These are phyloP conservation scores for Eupithecia vulgata DNA, from an alignment of 2,888 invertebrate species.

Conservation along the genomic window DNA sequence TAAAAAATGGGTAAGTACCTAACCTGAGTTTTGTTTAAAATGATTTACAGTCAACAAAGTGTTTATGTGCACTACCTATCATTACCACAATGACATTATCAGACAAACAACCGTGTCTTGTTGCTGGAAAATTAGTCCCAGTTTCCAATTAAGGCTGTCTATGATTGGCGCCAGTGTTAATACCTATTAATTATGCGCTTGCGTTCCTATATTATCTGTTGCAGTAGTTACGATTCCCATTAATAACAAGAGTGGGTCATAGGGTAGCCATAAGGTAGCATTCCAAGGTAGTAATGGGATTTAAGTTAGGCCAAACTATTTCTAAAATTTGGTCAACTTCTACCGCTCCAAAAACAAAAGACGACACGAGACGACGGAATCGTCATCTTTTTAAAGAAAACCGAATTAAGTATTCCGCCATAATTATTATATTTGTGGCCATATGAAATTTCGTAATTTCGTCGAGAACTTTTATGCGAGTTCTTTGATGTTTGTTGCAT, in stretches of 20 bases:
- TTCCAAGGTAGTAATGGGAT: not conserved
- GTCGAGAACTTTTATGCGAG: not conserved
- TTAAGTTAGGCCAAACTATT: not conserved
- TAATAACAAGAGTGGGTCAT: slow-evolving; percentile 8
- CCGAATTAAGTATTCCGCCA: no score
- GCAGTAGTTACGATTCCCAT: slow-evolving; percentile 2
- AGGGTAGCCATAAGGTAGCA: not conserved
- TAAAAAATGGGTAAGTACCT: not conserved
- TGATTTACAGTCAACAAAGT: not conserved
- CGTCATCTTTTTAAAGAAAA: not conserved
- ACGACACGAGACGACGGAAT: not conserved
- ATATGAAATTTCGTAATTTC: no score
- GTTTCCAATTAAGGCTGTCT: slow-evolving; percentile 25
- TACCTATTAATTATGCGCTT: slow-evolving; percentile 12
- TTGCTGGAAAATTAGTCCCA: slow-evolving; percentile 26
- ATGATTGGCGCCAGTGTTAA: slow-evolving; percentile 20
- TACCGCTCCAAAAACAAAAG: not conserved
- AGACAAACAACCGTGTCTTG: slow-evolving; percentile 17
- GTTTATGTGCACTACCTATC: slow-evolving; percentile 3
- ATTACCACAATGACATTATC: slow-evolving; percentile 20
- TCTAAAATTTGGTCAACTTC: not conserved
- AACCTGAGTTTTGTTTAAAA: not conserved
- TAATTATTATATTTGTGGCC: no score
- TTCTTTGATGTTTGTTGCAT: not conserved
- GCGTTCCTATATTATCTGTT: slow-evolving; percentile 7